These are phyloP conservation scores for Vulpes lagopus DNA, from an alignment of 2,113 vertebrate genomes.

Conservation along the genomic window DNA sequence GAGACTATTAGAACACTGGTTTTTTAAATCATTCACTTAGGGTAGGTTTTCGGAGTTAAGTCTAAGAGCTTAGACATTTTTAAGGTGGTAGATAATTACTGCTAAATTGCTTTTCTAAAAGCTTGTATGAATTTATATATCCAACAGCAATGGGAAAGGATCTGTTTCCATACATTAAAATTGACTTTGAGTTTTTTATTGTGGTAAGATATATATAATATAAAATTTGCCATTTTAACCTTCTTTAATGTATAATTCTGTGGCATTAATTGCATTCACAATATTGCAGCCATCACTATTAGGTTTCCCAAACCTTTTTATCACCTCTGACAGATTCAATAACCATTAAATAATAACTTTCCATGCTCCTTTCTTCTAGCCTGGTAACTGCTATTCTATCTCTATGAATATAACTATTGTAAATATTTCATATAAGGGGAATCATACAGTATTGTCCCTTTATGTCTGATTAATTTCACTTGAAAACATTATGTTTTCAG, in stretches of 20 bases:
- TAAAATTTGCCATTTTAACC: conserved; percentile 3
- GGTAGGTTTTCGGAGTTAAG: conserved; percentile 6
- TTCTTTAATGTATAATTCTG: background rate
- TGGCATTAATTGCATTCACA: conserved; percentile 12
- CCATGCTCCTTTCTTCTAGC: background rate
- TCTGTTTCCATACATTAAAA: background rate
- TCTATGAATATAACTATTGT: background rate
- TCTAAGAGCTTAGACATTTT: conserved; percentile 45
- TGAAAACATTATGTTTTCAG: conserved; percentile 6
- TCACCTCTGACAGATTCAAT: background rate
- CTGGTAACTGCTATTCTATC: background rate
- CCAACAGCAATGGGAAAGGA: background rate
- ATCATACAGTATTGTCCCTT: background rate
- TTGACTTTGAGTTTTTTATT: background rate
- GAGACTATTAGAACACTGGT: background rate
- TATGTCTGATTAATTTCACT: conserved; percentile 16
- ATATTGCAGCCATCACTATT: background rate
- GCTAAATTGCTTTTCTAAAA: background rate
- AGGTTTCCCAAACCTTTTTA: background rate
- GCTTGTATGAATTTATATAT: conserved; percentile 12
- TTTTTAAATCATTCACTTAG: conserved; percentile 59
- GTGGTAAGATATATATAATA: background rate
- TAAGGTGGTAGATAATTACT: background rate
- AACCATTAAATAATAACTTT: background rate
- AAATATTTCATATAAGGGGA: background rate